phyloP scores from a whole-genome alignment of 2,113 vertebrate species.

The Sardina pilchardus region DNA sequence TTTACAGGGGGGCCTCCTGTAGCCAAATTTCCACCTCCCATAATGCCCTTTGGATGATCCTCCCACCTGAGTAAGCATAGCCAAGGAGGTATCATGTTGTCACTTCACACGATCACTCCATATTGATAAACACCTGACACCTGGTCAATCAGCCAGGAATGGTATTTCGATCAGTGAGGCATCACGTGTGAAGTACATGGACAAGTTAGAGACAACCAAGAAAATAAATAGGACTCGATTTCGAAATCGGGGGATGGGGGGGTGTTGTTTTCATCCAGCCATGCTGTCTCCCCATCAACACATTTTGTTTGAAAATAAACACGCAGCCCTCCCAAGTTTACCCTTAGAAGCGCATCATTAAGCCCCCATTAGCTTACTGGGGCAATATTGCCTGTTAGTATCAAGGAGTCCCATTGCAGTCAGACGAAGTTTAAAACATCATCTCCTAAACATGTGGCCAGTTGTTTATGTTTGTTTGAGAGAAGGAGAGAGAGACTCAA shows the following conservation, averaged over 20 bases:
- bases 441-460: not conserved
- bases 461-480: not conserved
- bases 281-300: not conserved
- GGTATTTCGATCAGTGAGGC: not conserved
- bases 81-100: not conserved
- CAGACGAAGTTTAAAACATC: not conserved
- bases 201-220: not conserved
- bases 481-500: not conserved
- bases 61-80: not conserved
- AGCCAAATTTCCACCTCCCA: not conserved
- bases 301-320: slow-evolving; percentile 6
- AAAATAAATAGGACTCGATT: not conserved
- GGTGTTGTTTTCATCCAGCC: not conserved
- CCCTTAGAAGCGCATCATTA: not conserved
- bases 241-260: not conserved
- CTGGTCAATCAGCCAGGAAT: not conserved
- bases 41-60: slow-evolving; percentile 26
- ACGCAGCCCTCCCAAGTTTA: not conserved
- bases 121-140: not conserved
- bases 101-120: not conserved
- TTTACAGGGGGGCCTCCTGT: slow-evolving; percentile 1
- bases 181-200: not conserved
- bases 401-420: not conserved
- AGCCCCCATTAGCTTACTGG: not conserved
- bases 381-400: not conserved